phyloP scores from a whole-genome alignment of 2,888 invertebrate species.

The Cerceris rybyensis region DNA sequence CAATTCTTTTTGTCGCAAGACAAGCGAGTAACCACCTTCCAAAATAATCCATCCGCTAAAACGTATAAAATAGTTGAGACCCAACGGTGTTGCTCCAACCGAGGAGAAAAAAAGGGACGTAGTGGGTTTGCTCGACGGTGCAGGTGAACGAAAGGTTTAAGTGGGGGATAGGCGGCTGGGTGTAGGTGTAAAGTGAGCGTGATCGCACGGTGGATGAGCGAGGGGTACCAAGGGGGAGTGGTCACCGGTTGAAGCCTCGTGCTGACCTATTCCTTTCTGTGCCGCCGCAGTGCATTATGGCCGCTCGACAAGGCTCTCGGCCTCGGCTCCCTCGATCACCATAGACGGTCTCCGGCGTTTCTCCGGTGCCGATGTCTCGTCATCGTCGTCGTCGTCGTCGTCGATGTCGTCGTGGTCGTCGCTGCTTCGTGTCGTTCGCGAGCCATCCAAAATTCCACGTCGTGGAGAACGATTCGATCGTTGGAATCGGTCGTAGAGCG shows the following conservation, averaged over 20 bases:
- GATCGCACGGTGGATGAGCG: constrained; percentile 74
- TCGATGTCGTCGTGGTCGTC: neutral
- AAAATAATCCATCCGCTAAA: too few species aligned
- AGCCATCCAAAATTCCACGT: neutral
- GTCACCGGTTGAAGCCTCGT: constrained; percentile 77
- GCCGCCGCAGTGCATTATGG: constrained; percentile 80
- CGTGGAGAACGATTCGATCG: neutral
- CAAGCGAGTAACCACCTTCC: too few species aligned
- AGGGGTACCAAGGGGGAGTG: constrained; percentile 78
- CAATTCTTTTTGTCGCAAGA: too few species aligned
- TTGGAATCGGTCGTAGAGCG: neutral
- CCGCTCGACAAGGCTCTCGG: constrained; percentile 72
- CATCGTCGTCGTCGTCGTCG: constrained; percentile 20
- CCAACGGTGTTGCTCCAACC: neutral
- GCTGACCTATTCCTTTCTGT: constrained; percentile 81
- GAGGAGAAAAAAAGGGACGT: constrained; percentile 33
- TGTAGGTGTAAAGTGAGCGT: constrained; percentile 77
- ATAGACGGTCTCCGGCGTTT: constrained; percentile 48
- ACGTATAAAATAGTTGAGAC: too few species aligned
- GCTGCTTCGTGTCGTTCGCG: neutral
- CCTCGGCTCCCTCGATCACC: constrained; percentile 54
- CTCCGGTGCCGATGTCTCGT: constrained; percentile 36
- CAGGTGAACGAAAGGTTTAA: constrained; percentile 52
- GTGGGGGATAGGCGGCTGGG: constrained; percentile 47
- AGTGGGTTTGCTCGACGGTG: constrained; percentile 29